Base-by-base conservation (phyloP, 2,797 vertebrate species). In the Graptemys geographica region DNA sequence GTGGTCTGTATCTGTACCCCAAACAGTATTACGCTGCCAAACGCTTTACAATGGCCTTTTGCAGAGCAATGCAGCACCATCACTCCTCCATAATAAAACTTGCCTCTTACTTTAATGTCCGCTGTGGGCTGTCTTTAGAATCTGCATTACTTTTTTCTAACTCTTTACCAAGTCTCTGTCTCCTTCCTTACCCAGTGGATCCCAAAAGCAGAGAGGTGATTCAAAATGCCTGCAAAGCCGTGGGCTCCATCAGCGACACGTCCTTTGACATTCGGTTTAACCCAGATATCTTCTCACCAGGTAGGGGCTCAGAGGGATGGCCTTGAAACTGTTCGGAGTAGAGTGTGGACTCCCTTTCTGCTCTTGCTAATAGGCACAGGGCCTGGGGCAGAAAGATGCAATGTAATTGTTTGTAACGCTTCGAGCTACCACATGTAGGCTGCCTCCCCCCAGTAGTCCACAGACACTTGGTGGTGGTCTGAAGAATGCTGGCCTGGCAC, bases 191-290 rank as follows among this genome's bases (percentile, higher is more conserved):
- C 86, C 88, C 98, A 98, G 98, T 98, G 98, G 99, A 99, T 97
- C 98, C 99, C 80, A 99, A 99, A 98, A 99, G 99, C 96, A 98
- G 99, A 16, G 99, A 99, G 94, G 99, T 99, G 80, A 99, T 99
- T 87, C 98, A 99, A 53, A 99, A 99, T 0, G 99, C 99, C 4
- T 99, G 99, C 98, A 99, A 99, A 96, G 99, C 99, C 0, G 99
- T 99, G 0, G 99, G 99, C 92, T 99, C 99, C 94, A 98, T 99
- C 97, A 99, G 99, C 95, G 99, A 98, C 98, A 99, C 98, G 0
- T 99, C 99, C 1, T 99, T 99, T 1, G 99, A 99, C 88, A 99
- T 99, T 82, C 99, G 99, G 90, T 99, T 99, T 98, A 99, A 99
- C 97, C 99, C 99, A 1, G 99, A 99, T 96, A 99, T 99, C 97